These are phyloP conservation scores for Apaloderma vittatum DNA, from an alignment of 2,113 vertebrate genomes.

Conservation along the genomic window DNA sequence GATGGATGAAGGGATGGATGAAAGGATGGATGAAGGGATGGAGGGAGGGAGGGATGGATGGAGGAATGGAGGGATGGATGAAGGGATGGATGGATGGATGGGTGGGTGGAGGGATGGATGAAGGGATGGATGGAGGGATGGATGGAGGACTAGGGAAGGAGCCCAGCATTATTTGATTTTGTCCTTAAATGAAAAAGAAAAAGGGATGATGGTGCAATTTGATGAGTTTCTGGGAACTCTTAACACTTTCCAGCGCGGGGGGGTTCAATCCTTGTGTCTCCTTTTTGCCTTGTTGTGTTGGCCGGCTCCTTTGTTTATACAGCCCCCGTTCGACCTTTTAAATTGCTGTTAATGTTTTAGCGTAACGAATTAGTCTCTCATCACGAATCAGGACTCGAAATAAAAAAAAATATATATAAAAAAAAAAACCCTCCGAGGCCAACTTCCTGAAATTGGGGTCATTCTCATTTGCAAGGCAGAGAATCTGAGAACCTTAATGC, in stretches of 20 bases:
- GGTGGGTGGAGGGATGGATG: not conserved
- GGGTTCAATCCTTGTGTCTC: slow-evolving; percentile 62
- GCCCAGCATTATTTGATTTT: not conserved
- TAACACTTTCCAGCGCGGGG: not conserved
- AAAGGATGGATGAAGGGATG: not conserved
- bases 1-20: not conserved
- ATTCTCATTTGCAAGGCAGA: slow-evolving; percentile 99
- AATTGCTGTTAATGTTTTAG: slow-evolving; percentile 99
- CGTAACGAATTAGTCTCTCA: slow-evolving; percentile 99
- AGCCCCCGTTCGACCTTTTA: slow-evolving; percentile 92
- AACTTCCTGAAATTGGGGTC: slow-evolving; percentile 99
- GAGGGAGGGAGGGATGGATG: not conserved
- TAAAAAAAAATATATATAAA: slow-evolving; percentile 74
- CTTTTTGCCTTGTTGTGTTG: slow-evolving; percentile 78
- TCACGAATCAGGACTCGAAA: slow-evolving; percentile 98
- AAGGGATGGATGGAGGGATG: not conserved
- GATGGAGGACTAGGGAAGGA: not conserved
- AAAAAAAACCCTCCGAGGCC: slow-evolving; percentile 90
- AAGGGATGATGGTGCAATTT: not conserved
- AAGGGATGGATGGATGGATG: not conserved
- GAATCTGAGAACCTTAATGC: slow-evolving; percentile 89
- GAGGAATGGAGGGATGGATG: not conserved
- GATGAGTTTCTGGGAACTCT: slow-evolving; percentile 23
- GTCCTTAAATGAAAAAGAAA: not conserved
- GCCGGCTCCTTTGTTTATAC: slow-evolving; percentile 86